A percentile compares a stretch with the other conserved stretches of the same genome.
Conservation (phyloP, 2,113 vertebrate genomes). For the Steatornis caripensis region DNA sequence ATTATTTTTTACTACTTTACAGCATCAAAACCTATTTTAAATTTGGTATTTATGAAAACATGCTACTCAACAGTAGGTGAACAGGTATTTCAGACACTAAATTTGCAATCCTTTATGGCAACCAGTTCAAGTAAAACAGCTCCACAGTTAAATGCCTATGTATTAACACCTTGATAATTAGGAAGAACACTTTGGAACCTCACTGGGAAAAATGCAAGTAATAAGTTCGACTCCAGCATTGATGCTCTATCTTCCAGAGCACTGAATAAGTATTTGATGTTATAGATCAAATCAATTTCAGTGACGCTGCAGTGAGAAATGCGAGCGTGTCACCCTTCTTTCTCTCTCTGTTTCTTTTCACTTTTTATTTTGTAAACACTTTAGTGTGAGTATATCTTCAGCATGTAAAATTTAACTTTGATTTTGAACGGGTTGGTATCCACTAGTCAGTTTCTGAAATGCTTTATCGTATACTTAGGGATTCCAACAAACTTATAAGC, state of each 20-base stretch:
- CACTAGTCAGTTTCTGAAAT: neutral
- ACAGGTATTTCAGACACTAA: neutral
- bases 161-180: slow-evolving; percentile 8
- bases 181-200: neutral
- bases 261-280: slow-evolving; percentile 8
- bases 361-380: neutral
- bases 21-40: neutral
- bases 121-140: neutral
- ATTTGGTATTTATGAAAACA: neutral
- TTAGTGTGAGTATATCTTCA: neutral
- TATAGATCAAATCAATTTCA: slow-evolving; percentile 38
- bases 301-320: neutral
- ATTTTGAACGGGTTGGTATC: neutral
- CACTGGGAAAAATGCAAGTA: neutral
- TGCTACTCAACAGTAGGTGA: neutral
- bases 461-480: neutral
- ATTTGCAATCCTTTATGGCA: neutral
- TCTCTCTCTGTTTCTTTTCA: neutral
- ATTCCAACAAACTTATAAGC: neutral
- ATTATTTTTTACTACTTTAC: neutral
- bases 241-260: neutral
- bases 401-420: neutral
- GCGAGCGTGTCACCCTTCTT: neutral
- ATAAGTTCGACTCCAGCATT: neutral
- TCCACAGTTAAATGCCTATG: neutral